Percentiles rank a stretch among this genome's conserved stretches.
phyloP scores from a whole-genome alignment of 2,113 vertebrate species.

The Ia io region DNA sequence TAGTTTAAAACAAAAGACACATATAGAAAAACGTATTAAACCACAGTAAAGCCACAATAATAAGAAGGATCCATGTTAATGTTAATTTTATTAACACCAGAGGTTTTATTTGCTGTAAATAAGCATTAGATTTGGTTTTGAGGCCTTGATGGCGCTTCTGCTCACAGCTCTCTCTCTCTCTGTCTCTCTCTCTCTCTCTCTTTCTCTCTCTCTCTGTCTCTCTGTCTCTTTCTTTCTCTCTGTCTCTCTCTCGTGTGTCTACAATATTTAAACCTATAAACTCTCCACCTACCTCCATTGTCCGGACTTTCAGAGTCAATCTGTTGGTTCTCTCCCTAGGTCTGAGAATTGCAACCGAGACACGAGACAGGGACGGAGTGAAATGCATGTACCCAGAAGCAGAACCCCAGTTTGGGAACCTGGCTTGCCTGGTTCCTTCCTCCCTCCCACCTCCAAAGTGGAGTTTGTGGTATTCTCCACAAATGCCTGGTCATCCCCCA shows the following conservation, averaged over 20 bases:
- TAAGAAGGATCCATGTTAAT: background rate
- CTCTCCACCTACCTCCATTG: too few species aligned
- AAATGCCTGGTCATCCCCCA: background rate
- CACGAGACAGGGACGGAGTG: background rate
- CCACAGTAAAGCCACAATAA: background rate
- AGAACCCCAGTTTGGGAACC: background rate
- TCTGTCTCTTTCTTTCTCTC: too few species aligned
- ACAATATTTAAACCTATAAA: too few species aligned
- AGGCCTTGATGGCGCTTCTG: background rate
- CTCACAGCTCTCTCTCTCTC: background rate
- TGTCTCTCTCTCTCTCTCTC: too few species aligned
- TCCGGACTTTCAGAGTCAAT: too few species aligned
- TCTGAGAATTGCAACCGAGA: background rate
- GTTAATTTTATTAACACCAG: background rate
- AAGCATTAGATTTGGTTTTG: background rate
- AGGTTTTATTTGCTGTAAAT: slow-evolving; percentile 4
- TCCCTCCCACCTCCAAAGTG: background rate
- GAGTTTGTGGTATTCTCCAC: background rate
- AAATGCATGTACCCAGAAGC: background rate
- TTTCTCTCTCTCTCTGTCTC: too few species aligned
- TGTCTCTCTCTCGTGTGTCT: too few species aligned
- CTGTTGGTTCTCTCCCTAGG: background rate
- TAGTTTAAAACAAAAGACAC: background rate
- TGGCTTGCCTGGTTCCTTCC: background rate
- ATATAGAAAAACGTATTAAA: background rate